Base-by-base conservation (phyloP, 1,140 invertebrate genomes). In the Calephelis virginiensis region DNA sequence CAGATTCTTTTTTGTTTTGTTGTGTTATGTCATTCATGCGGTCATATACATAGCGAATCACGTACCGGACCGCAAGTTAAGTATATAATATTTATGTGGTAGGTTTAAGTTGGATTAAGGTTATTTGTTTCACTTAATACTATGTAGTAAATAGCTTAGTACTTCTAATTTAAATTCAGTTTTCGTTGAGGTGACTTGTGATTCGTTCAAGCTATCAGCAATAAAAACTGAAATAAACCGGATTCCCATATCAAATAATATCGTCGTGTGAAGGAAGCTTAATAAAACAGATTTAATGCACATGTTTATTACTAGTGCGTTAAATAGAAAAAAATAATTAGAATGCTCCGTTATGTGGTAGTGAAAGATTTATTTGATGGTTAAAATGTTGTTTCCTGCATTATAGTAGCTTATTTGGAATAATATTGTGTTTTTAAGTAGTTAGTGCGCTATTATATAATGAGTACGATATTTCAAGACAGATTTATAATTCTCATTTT, bases 171-270 rank as follows among this genome's bases (percentile, higher is more conserved):
- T 28, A 2, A 28, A 28, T 43, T 6, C 40, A 8, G 6, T 43
- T 43, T 43, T 43, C 40, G 8, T 43, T 43, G 0, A 43, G 6
- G 40, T 43, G 40, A 43, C 6, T 43, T 43, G 8, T 43, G 6
- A 1, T 43, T 43, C 8, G 7, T 43, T 43, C 6, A 43, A 43
- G 6, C 8, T 43, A 43, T 43, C 6, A 43, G 8, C 40, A 53
- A 10, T 56, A 12, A 38, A 12, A 56, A 56, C 12, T 56, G 28
- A 37, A 78, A 80, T 81, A 64, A 71, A 78, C 75, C 47, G 70
- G 64, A 83, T 82, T 85, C 83, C 81, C 82, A 84, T 81, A 80
- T 76, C 70, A 46, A 74, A 70, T 79, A 73, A 72, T 78, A 76
- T 85, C 84, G 82, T 78, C 64, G 78, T 70, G 48, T 71, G 43